Percentiles rank a stretch among this genome's conserved stretches.
Conservation (phyloP, 2,888 invertebrate species). For the Heteropelma amictum region DNA sequence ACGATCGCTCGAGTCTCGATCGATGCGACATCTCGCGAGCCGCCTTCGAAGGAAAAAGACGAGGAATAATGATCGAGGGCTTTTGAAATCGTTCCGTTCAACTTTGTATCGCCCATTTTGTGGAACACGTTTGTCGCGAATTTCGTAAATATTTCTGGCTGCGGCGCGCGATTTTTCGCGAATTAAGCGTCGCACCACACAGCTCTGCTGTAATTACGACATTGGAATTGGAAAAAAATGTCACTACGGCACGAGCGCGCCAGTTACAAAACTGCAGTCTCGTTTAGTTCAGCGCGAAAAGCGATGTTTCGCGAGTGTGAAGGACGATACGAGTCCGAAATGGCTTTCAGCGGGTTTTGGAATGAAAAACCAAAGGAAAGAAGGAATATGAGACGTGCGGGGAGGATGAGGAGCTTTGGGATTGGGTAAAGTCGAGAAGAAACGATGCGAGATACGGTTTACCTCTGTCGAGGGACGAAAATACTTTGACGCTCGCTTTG, state of each 20-base stretch:
- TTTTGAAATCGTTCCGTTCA: no score
- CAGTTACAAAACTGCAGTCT: slow-evolving; percentile 30
- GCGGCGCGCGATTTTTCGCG: neutral
- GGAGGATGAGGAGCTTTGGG: neutral
- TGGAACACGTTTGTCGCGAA: no score
- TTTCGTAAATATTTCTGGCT: neutral
- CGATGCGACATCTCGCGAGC: no score
- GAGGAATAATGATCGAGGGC: no score
- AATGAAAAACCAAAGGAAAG: neutral
- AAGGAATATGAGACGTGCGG: neutral
- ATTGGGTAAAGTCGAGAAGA: neutral
- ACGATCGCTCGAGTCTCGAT: no score
- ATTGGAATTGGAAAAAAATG: slow-evolving; percentile 25
- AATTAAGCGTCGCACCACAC: neutral
- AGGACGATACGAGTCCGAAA: slow-evolving; percentile 32
- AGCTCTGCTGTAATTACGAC: neutral
- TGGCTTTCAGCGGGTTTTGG: slow-evolving; percentile 1
- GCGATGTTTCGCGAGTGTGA: slow-evolving; percentile 9
- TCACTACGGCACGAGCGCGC: slow-evolving; percentile 34
- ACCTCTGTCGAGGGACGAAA: slow-evolving; percentile 20
- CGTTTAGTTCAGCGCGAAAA: neutral
- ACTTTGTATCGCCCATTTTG: no score
- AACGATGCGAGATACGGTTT: slow-evolving; percentile 18
- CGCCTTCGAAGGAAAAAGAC: no score
- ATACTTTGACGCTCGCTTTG: slow-evolving; percentile 3